Evolutionary conservation across 2,113 vertebrate species (phyloP).

Genomic region (Pholis gunnellus): DNA sequence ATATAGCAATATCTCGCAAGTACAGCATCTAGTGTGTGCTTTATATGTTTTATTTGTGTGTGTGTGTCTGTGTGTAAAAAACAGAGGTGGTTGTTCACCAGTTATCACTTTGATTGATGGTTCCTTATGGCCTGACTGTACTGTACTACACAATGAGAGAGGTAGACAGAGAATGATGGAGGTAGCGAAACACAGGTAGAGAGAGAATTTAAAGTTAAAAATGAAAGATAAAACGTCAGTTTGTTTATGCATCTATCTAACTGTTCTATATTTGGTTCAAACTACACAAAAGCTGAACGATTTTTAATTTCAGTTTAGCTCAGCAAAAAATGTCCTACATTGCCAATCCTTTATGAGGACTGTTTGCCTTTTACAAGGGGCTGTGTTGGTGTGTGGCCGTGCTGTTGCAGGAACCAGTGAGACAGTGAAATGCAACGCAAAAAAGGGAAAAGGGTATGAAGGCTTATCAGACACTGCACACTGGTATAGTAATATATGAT

Average conservation of each 20-base stretch:
- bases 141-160: constrained; percentile 8
- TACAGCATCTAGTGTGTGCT: constrained; percentile 33
- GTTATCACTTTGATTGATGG: constrained; percentile 65
- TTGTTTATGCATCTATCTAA: neutral
- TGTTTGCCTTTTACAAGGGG: neutral
- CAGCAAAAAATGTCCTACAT: neutral
- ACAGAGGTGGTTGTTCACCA: constrained; percentile 43
- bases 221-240: neutral
- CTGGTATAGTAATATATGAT: neutral
- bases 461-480: neutral
- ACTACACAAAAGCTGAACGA: neutral
- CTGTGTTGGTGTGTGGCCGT: neutral
- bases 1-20: constrained; percentile 72
- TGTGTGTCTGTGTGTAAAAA: neutral
- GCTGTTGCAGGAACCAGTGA: neutral
- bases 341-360: neutral
- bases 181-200: constrained; percentile 4
- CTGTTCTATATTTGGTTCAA: neutral
- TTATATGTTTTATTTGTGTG: constrained; percentile 19
- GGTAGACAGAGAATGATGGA: neutral
- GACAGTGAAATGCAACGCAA: neutral
- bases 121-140: constrained; percentile 18
- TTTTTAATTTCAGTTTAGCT: neutral
- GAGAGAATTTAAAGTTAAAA: neutral
- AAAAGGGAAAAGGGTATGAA: neutral